A percentile compares a stretch with the other conserved stretches of the same genome.
Conservation (phyloP, 2,113 vertebrate species). For the Mystacornis crossleyi region DNA sequence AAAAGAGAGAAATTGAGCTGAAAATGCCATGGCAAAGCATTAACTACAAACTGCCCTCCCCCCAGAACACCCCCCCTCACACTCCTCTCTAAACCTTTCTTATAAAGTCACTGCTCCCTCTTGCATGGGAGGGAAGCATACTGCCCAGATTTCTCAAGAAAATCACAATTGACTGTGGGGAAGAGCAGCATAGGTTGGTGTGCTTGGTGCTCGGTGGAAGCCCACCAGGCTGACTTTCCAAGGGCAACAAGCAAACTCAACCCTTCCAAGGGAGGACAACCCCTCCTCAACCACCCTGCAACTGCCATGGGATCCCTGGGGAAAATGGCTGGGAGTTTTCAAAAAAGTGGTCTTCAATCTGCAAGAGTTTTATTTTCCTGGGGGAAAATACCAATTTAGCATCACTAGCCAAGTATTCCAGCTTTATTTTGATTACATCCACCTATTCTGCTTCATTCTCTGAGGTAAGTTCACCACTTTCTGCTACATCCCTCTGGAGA, state of each 20-base stretch:
- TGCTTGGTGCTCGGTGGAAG: neutral
- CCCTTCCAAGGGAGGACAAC: neutral
- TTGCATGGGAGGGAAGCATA: neutral
- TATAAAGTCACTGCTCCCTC: neutral
- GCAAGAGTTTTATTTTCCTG: neutral
- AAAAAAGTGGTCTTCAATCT: rapidly evolving
- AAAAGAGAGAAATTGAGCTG: slow-evolving; percentile 64
- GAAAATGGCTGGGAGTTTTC: neutral
- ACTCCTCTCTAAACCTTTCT: slow-evolving; percentile 31
- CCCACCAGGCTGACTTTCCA: neutral
- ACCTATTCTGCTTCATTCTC: neutral
- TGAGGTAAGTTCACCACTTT: neutral
- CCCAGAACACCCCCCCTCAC: neutral
- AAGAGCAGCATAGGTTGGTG: neutral
- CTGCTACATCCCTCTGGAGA: neutral
- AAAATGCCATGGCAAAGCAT: slow-evolving; percentile 33
- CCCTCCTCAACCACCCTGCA: neutral
- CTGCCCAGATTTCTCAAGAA: neutral
- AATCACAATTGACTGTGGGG: neutral
- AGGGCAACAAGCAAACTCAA: neutral
- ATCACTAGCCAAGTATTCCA: neutral
- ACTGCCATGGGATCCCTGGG: neutral
- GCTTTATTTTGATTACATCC: neutral
- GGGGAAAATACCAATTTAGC: neutral
- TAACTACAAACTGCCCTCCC: neutral